A percentile compares a stretch with the other conserved stretches of the same genome.
Evolutionary conservation across 2,888 invertebrate genomes (phyloP).

Genomic region (Mythimna albipuncta): DNA sequence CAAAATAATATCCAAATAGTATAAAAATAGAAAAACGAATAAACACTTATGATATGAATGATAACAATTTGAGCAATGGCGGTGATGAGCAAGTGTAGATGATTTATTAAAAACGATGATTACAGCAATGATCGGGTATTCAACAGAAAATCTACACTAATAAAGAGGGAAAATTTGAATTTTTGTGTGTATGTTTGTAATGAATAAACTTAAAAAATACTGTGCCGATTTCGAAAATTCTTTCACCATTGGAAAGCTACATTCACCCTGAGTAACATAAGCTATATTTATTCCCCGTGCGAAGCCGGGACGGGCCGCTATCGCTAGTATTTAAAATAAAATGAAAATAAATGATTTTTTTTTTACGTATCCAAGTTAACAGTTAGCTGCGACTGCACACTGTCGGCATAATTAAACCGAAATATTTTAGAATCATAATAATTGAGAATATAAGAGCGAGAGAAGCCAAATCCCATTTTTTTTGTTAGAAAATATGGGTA

Average conservation of each 20-base stretch:
- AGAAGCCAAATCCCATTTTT: neutral
- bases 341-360: neutral
- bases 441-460: neutral
- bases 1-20: conserved; percentile 53
- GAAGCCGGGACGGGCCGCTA: too few relatives aligned
- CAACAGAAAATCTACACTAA: neutral
- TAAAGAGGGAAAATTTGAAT: too few relatives aligned
- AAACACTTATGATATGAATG: conserved; percentile 36
- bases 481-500: too few relatives aligned
- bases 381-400: too few relatives aligned
- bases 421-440: too few relatives aligned
- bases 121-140: conserved; percentile 8
- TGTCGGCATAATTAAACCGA: neutral
- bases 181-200: too few relatives aligned
- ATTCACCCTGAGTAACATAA: too few relatives aligned
- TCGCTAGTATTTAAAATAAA: neutral
- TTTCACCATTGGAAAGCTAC: too few relatives aligned
- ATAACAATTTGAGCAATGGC: conserved; percentile 55
- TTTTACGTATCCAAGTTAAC: too few relatives aligned
- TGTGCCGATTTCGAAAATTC: too few relatives aligned
- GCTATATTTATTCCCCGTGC: too few relatives aligned
- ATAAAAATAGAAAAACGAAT: conserved; percentile 61
- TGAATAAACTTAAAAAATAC: too few relatives aligned
- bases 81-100: conserved; percentile 23
- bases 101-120: conserved; percentile 10